Base-by-base conservation (phyloP, 2,888 invertebrate species). In the Furcula furcula region DNA sequence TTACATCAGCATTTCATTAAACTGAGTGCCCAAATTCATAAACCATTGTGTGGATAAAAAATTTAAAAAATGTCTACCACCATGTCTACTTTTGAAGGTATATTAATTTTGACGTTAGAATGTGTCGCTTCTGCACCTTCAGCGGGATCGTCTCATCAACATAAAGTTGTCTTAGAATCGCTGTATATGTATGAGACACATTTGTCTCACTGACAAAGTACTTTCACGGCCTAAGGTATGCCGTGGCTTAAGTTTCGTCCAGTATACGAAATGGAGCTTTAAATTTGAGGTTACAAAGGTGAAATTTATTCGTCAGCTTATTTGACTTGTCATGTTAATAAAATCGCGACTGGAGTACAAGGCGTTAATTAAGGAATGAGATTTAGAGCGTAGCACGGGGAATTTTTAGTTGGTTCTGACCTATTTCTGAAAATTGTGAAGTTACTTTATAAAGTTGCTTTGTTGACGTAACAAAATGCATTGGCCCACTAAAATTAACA, bases 141-240 rank as follows among this genome's bases (percentile, higher is more conserved):
- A 46, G 33, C 40, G n/a, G 29, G 35, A 29, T 42, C 38, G 36
- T 38, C 37, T 58, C 53, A 62, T 68, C 66, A 58, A 40, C 51
- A 62, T 55, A 56, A 61, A 53, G 43, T 55, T 46, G 38, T 27
- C 32, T 27, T 40, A 50, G 51, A 65, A 65, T 56, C 58, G 55
- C 49, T 55, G 59, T 58, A 56, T 67, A 66, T 71, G 69, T 63
- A 70, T 70, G 63, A 64, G 66, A 51, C 56, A 70, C 72, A 74
- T 76, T 75, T 76, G 70, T 76, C 71, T 72, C 61, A 29, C 55
- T 62, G 69, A 73, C 70, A 69, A 67, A 70, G 75, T 69, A 71
- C 66, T 65, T 65, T 65, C 64, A 63, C 55, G 45, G 67, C 52
- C 61, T 57, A 62, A 68, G 64, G 71, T 72, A 68, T 61, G 63